Evolutionary conservation across 2,888 invertebrate species (phyloP), one percentile per base, ranked within the genome.

Genomic region (Pterostichus niger): DNA sequence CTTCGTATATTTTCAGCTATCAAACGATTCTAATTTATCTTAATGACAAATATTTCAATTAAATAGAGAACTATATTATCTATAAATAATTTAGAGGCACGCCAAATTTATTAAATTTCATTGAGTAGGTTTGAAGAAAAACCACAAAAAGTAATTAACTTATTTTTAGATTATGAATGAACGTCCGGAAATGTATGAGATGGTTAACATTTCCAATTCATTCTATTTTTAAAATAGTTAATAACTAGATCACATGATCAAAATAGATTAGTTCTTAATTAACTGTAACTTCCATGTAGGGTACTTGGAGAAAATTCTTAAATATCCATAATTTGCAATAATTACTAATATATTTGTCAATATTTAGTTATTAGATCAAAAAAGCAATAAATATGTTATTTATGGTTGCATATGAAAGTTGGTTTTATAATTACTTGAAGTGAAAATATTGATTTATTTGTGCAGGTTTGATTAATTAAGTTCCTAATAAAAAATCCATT

Each of bases 401-500:
- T 64, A 64, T 64, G 15, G 68, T 17, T 71, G 68, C 44, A 44
- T 71, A 71, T 71, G 68, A 71, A 71, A 71, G 68, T 40, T 40
- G 68, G 68, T 40, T 56, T 17, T 71, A 71, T 76, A 56, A 35
- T 76, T 76, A 52, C 54, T n/a, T 76, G 76, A 52, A 56, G 76
- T 76, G 52, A 76, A 76, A 76, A 33, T 76, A 54, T 52, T 75
- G 56, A 56, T 71, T 71, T 71, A 71, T 64, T 11, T 64, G 64
- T 40, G 2, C 68, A 40, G 68, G 35, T 76, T 15, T 56, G 56
- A 76, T 76, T 76, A 76, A 56, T 54, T 40, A 56, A 15, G 76
- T 76, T 75, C 49, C 10, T 40, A 44, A 71, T 44, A 17, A 71
- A 44, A 64, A 17, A 71, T 71, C 44, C 40, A 61, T 77, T 31